Base-by-base conservation (phyloP, 2,888 invertebrate species). In the Nezara viridula region DNA sequence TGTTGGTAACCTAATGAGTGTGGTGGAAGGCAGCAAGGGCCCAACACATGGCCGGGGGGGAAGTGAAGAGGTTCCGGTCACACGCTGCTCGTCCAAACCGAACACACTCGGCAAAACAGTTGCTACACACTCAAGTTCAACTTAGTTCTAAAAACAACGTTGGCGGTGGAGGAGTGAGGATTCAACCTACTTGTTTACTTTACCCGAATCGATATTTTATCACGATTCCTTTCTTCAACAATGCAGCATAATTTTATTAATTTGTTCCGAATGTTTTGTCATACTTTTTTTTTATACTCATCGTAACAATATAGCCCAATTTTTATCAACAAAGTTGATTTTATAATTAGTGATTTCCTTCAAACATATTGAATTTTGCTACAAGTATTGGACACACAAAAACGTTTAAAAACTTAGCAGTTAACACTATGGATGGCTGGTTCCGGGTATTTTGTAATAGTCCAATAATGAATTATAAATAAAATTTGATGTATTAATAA, bases 61-160 rank as follows among this genome's bases (percentile, higher is more conserved):
- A n/a, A 44, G 81, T 44, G 44, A 14, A 81, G 81, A 44, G 44
- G 81, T 81, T 81, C 81, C 81, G 81, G 81, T 81, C 81, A 44
- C 81, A 81, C 81, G 81, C 44, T 81, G 81, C 44, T 81, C 40
- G 44, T n/a, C 66, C 66, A 44, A 81, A 81, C 81, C 81, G 44
- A 81, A 73, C 60, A 60, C 60, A 27, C 66, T 73, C 66, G 7
- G 32, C 66, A 19, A 81, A 81, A 47, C 81, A 81, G 81, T 81
- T 81, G 44, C 16, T n/a, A 81, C 66, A 81, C 66, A 73, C 66
- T 73, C 37, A 73, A 73, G 32, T 73, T 27, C 21, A 73, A 73
- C n/a, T 73, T 73, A 37, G 66, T 37, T 37, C 37, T 37, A 73
- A 73, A 73, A 73, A 37, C 66, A 73, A 73, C 19, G 7, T 10